Percentiles rank a stretch among this genome's conserved stretches.
These are phyloP conservation scores for Pantherophis vulpinus DNA, from an alignment of 2,797 vertebrate genomes.

Conservation along the genomic window DNA sequence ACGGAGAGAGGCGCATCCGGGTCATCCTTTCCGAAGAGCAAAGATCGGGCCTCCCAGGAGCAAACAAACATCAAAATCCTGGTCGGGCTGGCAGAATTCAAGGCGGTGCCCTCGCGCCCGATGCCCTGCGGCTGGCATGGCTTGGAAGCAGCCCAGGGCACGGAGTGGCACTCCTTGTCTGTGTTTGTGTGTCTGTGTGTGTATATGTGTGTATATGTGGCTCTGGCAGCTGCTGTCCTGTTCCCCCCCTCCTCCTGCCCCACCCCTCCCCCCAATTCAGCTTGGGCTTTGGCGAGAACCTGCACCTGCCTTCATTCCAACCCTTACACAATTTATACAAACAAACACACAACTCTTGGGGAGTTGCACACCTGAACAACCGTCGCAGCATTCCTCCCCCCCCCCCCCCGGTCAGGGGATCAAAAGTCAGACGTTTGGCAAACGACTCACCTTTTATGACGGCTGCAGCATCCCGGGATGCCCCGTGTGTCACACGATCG, in stretches of 20 bases:
- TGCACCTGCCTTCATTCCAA: not conserved
- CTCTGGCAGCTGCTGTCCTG: not conserved
- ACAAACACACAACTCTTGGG: too few relatives aligned
- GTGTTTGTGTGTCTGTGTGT: not conserved
- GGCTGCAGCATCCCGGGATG: too few relatives aligned
- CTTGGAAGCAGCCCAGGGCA: not conserved
- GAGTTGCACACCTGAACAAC: too few relatives aligned
- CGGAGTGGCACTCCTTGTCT: not conserved
- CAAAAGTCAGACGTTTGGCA: too few relatives aligned
- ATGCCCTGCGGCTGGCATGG: not conserved
- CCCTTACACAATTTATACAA: too few relatives aligned
- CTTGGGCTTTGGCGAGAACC: not conserved
- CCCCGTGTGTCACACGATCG: too few relatives aligned
- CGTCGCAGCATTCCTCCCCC: too few relatives aligned
- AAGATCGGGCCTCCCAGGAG: not conserved
- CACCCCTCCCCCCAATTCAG: too few relatives aligned
- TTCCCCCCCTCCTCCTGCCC: too few relatives aligned
- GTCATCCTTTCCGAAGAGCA: too few relatives aligned
- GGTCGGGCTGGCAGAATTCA: not conserved
- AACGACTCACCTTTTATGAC: too few relatives aligned
- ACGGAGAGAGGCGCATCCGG: not conserved
- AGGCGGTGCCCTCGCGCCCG: not conserved
- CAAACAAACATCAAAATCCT: not conserved
- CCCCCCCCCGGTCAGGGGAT: too few relatives aligned
- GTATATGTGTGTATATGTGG: not conserved